Evolutionary conservation across 2,797 vertebrate species (phyloP).

Genomic region (Peromyscus eremicus): DNA sequence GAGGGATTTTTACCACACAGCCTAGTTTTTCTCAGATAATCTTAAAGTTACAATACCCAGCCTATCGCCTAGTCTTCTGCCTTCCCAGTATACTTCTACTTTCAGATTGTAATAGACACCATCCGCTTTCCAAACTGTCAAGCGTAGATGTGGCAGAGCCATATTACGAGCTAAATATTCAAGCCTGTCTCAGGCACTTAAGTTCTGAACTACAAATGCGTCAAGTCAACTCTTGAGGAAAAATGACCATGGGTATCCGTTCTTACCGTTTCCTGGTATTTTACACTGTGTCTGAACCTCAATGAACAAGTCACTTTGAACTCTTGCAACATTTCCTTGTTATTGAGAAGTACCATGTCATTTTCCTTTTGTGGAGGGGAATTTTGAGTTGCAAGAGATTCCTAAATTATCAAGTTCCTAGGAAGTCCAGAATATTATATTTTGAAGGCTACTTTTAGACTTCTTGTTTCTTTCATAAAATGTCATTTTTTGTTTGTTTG

Average conservation of each 20-base stretch:
- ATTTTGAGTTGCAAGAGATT: not conserved
- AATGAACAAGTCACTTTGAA: constrained; percentile 55
- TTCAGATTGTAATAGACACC: not conserved
- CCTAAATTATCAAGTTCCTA: not conserved
- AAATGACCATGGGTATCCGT: not conserved
- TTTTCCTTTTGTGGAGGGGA: constrained; percentile 18
- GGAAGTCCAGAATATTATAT: not conserved
- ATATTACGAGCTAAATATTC: not conserved
- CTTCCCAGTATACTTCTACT: not conserved
- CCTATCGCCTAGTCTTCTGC: not conserved
- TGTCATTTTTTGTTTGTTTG: not conserved
- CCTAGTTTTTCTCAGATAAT: not conserved
- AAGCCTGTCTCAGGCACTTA: not conserved
- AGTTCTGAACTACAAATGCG: not conserved
- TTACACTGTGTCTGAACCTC: not conserved
- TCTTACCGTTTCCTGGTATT: constrained; percentile 59
- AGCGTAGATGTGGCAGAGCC: not conserved
- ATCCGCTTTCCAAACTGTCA: not conserved
- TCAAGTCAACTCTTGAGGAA: not conserved
- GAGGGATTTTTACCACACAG: not conserved
- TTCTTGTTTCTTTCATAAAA: constrained; percentile 58
- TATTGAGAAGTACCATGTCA: not conserved
- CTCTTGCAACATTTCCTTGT: constrained; percentile 35
- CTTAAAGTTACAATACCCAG: not conserved
- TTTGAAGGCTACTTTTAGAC: constrained; percentile 28